Evolutionary conservation across 2,113 vertebrate species (phyloP).

Genomic region (Chrysochloris asiatica): DNA sequence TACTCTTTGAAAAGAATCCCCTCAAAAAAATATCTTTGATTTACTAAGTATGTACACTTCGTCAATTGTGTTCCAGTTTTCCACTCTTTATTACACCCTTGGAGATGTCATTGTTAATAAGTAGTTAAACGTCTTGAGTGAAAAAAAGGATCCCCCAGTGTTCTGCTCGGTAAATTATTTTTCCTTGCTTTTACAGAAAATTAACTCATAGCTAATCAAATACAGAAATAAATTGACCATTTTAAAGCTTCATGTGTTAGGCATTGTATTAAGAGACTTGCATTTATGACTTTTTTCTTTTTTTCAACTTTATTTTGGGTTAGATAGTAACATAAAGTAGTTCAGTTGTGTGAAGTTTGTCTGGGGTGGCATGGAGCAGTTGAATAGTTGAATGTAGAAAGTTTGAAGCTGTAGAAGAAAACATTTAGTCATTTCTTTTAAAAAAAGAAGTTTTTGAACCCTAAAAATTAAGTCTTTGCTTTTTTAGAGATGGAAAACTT

Average conservation of each 20-base stretch:
- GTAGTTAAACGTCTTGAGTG: constrained; percentile 81
- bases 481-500: constrained; percentile 74
- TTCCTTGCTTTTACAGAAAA: constrained; percentile 75
- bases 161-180: constrained; percentile 80
- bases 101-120: constrained; percentile 85
- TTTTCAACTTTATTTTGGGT: constrained; percentile 78
- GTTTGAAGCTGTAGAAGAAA: constrained; percentile 76
- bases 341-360: constrained; percentile 79
- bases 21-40: constrained; percentile 69
- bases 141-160: constrained; percentile 80
- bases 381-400: constrained; percentile 77
- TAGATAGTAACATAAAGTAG: constrained; percentile 78
- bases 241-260: constrained; percentile 81
- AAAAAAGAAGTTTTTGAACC: constrained; percentile 72
- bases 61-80: constrained; percentile 83
- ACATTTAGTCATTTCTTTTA: constrained; percentile 71
- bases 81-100: constrained; percentile 82
- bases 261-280: constrained; percentile 79
- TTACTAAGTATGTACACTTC: constrained; percentile 81
- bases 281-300: constrained; percentile 79
- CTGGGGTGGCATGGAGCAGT: constrained; percentile 63
- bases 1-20: too few species aligned
- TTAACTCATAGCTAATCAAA: constrained; percentile 79
- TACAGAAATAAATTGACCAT: constrained; percentile 74
- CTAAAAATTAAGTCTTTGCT: constrained; percentile 67